Evolutionary conservation across 2,113 vertebrate species (phyloP).

Genomic region (Actenoides lindsayi): DNA sequence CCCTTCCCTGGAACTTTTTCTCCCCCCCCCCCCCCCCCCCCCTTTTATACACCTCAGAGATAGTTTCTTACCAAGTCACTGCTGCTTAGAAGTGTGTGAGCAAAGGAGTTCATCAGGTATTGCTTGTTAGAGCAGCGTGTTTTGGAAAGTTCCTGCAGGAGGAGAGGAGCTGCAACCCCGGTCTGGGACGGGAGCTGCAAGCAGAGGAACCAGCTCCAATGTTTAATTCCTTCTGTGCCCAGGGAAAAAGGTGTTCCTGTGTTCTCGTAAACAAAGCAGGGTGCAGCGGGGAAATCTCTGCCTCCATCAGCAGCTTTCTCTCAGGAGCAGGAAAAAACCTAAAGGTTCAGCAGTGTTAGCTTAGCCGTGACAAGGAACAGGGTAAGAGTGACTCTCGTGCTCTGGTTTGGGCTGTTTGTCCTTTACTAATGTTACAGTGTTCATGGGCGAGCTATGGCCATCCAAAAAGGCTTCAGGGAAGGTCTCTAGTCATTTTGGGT

Average conservation of each 20-base stretch:
- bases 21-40: no score
- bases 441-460: not conserved
- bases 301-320: not conserved
- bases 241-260: not conserved
- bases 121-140: not conserved
- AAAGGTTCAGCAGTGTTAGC: not conserved
- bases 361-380: not conserved
- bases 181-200: not conserved
- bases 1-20: no score
- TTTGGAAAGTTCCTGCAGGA: not conserved
- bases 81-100: not conserved
- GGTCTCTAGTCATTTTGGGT: fast-evolving
- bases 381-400: not conserved
- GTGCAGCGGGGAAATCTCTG: not conserved
- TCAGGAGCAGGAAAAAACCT: not conserved
- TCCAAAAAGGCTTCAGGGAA: no score
- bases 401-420: not conserved
- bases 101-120: not conserved
- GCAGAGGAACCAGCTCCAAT: not conserved
- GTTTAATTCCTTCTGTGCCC: not conserved
- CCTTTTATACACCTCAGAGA: no score
- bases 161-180: not conserved
- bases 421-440: fast-evolving
- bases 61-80: not conserved
- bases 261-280: not conserved